Evolutionary conservation across 1,140 invertebrate species (phyloP).

Genomic region (Vanessa tameamea): DNA sequence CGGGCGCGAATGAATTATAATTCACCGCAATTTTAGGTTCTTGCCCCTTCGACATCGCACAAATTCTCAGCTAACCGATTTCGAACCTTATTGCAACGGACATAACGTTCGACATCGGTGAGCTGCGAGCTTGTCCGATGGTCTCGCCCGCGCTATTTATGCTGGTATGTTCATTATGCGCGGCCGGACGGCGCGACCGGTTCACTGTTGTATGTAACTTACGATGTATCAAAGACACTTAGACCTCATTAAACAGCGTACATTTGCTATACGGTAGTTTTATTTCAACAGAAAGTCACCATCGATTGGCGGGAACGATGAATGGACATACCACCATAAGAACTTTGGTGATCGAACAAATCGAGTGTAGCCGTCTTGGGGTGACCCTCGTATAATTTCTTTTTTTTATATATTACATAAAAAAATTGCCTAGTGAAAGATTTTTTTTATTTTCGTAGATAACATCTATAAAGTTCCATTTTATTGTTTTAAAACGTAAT

Average conservation of each 20-base stretch:
- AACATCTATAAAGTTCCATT: conserved; percentile 38
- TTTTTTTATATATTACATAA: background rate
- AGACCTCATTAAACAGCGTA: conserved; percentile 74
- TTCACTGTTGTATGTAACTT: conserved; percentile 54
- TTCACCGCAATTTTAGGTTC: conserved; percentile 35
- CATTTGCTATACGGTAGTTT: conserved; percentile 71
- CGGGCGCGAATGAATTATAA: conserved; percentile 18
- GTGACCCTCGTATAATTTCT: background rate
- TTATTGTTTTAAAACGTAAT: conserved; percentile 27
- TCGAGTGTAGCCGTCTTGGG: background rate
- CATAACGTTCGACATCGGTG: background rate
- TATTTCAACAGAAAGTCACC: conserved; percentile 57
- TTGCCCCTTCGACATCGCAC: conserved; percentile 16
- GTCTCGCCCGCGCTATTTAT: conserved; percentile 42
- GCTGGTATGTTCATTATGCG: conserved; percentile 75
- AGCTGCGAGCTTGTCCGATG: conserved; percentile 2
- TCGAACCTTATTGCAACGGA: background rate
- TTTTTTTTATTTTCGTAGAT: conserved; percentile 30
- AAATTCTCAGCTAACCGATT: background rate
- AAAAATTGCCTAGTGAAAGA: background rate
- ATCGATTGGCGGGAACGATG: conserved; percentile 28
- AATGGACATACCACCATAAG: conserved; percentile 75
- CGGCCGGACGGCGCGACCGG: conserved; percentile 37
- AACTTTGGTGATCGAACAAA: conserved; percentile 45
- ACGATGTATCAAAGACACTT: conserved; percentile 69